Percentiles rank a stretch among this genome's conserved stretches.
Evolutionary conservation across 1,140 invertebrate genomes (phyloP).

Genomic region (Plectus sambesii): DNA sequence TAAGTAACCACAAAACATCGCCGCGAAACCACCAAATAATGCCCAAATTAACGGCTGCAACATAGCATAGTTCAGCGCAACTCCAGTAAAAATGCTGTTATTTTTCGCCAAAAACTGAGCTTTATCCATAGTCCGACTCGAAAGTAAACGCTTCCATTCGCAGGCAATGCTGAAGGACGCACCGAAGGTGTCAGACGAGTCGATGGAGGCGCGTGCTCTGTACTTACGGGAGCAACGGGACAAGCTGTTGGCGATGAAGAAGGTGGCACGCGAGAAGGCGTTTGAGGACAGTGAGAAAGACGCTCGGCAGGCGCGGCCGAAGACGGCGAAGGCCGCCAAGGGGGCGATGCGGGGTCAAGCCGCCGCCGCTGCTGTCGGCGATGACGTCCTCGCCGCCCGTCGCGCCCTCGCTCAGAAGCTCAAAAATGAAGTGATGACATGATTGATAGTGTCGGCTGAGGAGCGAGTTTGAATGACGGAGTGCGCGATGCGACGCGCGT

Average conservation of each 20-base stretch:
- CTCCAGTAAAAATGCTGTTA: constrained; percentile 11
- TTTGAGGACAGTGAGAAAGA: constrained; percentile 6
- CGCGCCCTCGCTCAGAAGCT: constrained; percentile 66
- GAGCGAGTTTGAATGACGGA: too few relatives aligned
- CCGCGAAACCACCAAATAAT: too few relatives aligned
- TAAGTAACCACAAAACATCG: too few relatives aligned
- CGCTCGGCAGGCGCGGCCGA: constrained; percentile 16
- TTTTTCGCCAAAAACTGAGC: too few relatives aligned
- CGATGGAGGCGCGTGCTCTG: constrained; percentile 65
- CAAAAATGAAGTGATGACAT: constrained; percentile 66
- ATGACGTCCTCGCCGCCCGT: background rate
- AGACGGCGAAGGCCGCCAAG: constrained; percentile 23
- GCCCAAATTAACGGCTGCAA: too few relatives aligned
- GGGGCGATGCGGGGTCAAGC: constrained; percentile 42
- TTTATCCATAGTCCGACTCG: constrained; percentile 4
- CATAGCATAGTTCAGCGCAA: constrained; percentile 5
- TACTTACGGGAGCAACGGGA: constrained; percentile 75
- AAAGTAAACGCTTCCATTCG: constrained; percentile 21
- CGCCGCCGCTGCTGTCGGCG: constrained; percentile 9
- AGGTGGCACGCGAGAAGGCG: constrained; percentile 63
- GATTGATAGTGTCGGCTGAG: too few relatives aligned
- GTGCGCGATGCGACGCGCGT: too few relatives aligned
- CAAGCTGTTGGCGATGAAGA: constrained; percentile 73
- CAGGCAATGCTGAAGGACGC: constrained; percentile 70
- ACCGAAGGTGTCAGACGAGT: constrained; percentile 54